Base-by-base conservation (phyloP, 2,888 invertebrate genomes). In the Tachina fera region DNA sequence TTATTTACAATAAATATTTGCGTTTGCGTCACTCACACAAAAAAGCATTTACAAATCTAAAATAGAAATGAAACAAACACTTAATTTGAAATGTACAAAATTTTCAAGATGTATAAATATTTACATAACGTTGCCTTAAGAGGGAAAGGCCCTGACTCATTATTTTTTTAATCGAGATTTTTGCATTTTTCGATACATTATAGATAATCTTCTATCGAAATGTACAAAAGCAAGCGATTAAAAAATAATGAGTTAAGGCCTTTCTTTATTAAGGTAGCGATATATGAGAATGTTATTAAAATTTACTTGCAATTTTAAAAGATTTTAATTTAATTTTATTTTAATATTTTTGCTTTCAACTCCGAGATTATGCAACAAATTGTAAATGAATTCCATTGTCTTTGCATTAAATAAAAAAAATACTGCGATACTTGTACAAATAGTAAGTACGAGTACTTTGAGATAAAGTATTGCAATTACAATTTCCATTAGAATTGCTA, bases 301-400 rank as follows among this genome's bases (percentile, higher is more conserved):
- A 49, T 49, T 13, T 14, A 49, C 31, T 31, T 31, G 31, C 31
- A 31, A 6, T 31, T 49, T 6, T n/a, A 49, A 49, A 14, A 14
- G 6, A n/a, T 49, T 49, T 49, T 49, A 14, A 6, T 14, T n/a
- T n/a, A 49, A n/a, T 49, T 14, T 49, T n/a, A 49, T 49, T 49
- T 49, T 1, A 49, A 6, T 49, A 14, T 49, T 49, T 49, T 49
- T 49, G 14, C 5, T 49, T 49, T 6, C n/a, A 49, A 14, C 49
- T 14, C 14, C 49, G 2, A 14, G 14, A 14, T 49, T 49, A 49
- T 13, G 13, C 49, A 14, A 49, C 13, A 11, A 49, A 31, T 31
- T 31, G 6, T 79, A 63, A 79, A 71, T 71, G 70, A 45, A 45
- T 39, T 19, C 51, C 53, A 63, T 79, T 79, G 78, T 72, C 9